Base-by-base conservation (phyloP, 2,113 vertebrate species). In the Pongo abelii region DNA sequence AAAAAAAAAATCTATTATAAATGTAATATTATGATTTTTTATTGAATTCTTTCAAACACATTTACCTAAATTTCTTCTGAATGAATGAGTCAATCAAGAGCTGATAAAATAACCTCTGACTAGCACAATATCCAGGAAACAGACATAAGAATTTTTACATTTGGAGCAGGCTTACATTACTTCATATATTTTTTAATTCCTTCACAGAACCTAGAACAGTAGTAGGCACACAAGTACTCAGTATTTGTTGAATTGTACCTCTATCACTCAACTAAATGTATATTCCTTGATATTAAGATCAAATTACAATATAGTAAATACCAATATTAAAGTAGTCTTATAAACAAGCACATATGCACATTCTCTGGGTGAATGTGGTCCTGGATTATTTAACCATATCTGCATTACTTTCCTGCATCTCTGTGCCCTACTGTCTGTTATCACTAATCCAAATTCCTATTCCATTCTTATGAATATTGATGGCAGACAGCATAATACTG, bases 361-460 rank as follows among this genome's bases (percentile, higher is more conserved):
- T 30, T 77, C 3, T 50, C 52, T 32, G 27, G 43, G 35, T 79
- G 67, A 87, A 43, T 4, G n/a, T n/a, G 79, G 38, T 7, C 17
- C 52, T 67, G 12, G 46, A 69, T 79, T 55, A 79, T 30, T 84
- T 93, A 77, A 72, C 35, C 7, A 12, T 32, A 57, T 16, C 2
- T 6, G 2, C 20, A 75, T 80, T 79, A 46, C 6, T 61, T 91
- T 96, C 43, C 20, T 78, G 12, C 4, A 91, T 70, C 57, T 77
- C 75, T 17, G 25, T 16, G 46, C 48, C 50, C 22, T 84, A 13
- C 30, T 69, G 30, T 59, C 74, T 96, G 20, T 61, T 75, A 88
- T n/a, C 72, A 85, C 38, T 96, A 64, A 85, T 61, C n/a, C 94
- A 81, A 95, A 92, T 85, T 74, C n/a, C 52, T 59, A 52, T 77